Conservation (phyloP, 2,888 invertebrate genomes). For the Oscheius sp. region DNA sequence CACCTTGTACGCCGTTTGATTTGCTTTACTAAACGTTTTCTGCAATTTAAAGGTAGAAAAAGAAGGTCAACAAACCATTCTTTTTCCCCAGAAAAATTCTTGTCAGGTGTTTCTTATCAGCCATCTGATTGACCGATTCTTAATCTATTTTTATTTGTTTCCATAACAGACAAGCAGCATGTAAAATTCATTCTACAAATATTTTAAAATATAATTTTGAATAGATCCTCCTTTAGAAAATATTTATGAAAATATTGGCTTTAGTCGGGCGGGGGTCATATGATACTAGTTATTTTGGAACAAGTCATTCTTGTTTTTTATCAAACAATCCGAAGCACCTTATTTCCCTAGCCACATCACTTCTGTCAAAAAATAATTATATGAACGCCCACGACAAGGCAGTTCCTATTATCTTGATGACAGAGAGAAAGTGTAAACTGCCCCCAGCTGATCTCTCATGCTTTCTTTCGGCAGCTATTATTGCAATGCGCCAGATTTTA, state of each 20-base stretch:
- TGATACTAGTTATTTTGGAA: too few relatives aligned
- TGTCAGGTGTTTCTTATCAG: slow-evolving; percentile 20
- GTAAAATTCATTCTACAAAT: too few relatives aligned
- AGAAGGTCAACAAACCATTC: background rate
- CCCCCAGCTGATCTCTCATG: slow-evolving; percentile 5
- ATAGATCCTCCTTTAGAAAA: too few relatives aligned
- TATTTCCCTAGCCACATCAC: too few relatives aligned
- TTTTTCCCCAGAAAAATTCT: slow-evolving; percentile 6
- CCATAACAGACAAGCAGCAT: too few relatives aligned
- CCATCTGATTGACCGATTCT: background rate
- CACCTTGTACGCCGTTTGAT: background rate
- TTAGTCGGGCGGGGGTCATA: too few relatives aligned
- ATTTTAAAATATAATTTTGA: too few relatives aligned
- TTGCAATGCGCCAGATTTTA: background rate
- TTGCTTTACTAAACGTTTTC: background rate
- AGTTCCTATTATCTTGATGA: background rate
- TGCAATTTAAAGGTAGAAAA: slow-evolving; percentile 1
- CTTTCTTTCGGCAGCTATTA: background rate
- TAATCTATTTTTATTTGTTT: slow-evolving; percentile 5
- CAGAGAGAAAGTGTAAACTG: background rate
- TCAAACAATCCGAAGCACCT: background rate
- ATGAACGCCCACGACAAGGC: background rate
- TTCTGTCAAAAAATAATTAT: background rate
- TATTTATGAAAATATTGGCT: too few relatives aligned
- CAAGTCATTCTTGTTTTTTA: too few relatives aligned